Conservation (phyloP, 2,888 invertebrate genomes). For the Brachypalpus laphriformis region DNA sequence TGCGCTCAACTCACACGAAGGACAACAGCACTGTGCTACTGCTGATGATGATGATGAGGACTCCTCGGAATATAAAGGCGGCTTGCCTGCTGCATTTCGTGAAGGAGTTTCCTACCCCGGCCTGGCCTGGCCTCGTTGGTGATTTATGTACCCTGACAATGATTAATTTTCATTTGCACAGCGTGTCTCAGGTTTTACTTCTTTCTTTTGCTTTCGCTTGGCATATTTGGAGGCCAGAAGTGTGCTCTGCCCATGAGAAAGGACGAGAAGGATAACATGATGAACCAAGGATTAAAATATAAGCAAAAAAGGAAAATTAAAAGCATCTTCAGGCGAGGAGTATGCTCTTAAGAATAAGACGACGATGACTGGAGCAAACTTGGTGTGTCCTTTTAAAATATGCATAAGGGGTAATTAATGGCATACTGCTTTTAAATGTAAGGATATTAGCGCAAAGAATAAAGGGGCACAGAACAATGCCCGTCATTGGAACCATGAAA, state of each 20-base stretch:
- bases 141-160: slow-evolving; percentile 57
- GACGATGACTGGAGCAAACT: slow-evolving; percentile 14
- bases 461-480: neutral
- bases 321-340: slow-evolving; percentile 24
- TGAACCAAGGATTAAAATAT: slow-evolving; percentile 52
- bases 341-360: neutral
- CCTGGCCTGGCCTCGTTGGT: slow-evolving; percentile 15
- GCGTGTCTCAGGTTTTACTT: slow-evolving; percentile 36
- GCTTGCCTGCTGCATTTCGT: slow-evolving; percentile 19
- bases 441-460: neutral
- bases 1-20: slow-evolving; percentile 28
- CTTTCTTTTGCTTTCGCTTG: neutral
- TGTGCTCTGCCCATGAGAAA: neutral
- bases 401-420: slow-evolving; percentile 38
- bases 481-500: neutral
- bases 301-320: slow-evolving; percentile 40
- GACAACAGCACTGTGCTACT: slow-evolving; percentile 15
- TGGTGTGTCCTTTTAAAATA: slow-evolving; percentile 8
- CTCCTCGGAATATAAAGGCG: slow-evolving; percentile 16
- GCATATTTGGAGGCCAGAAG: slow-evolving; percentile 1
- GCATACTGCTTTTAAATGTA: slow-evolving; percentile 1
- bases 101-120: slow-evolving; percentile 14
- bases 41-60: slow-evolving; percentile 1
- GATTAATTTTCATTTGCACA: slow-evolving; percentile 62
- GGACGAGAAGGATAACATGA: slow-evolving; percentile 18